Base-by-base conservation (phyloP, 2,888 invertebrate species). In the Drosophila multiciliata region DNA sequence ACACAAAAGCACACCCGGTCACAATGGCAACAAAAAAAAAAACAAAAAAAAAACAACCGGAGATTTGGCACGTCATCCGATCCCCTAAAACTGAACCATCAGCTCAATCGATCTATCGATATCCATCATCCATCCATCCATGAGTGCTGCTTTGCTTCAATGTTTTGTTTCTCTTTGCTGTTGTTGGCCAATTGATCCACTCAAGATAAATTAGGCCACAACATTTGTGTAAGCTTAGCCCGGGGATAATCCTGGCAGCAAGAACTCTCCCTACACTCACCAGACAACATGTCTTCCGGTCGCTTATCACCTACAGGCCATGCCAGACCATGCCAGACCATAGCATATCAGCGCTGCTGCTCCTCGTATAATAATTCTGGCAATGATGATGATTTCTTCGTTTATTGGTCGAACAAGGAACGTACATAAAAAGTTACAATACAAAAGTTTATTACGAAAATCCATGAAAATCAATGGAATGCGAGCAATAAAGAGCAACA, bases 391-490 rank as follows among this genome's bases (percentile, higher is more conserved):
- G 70, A 70, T 60, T 70, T 74, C 65, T 50, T 64, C 49, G 55
- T 60, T 73, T 69, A 66, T 77, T 62, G 64, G 63, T 50, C 59
- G 48, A 66, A 48, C 38, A 36, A 38, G 48, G 8, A 55, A 72
- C 62, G 67, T 33, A 62, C 77, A 81, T 78, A 82, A 78, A 81
- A 80, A 83, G 80, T 85, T 63, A 80, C 86, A 80, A 76, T 75
- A 78, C 78, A 76, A 85, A 86, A 86, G 83, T 86, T 88, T 83
- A 85, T 88, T 83, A 75, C 83, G 72, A 76, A 88, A 80, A 84
- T 80, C 82, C 82, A 90, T 91, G 89, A 87, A 91, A 91, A 91
- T 91, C 91, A 91, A 91, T 91, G 91, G 84, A 82, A 90, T 89
- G 90, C 84, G 77, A 90, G 78, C 78, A 80, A 87, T 90, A 82